A percentile compares a stretch with the other conserved stretches of the same genome.
phyloP scores from a whole-genome alignment of 1,140 invertebrate species.

The Eriocheir sinensis region DNA sequence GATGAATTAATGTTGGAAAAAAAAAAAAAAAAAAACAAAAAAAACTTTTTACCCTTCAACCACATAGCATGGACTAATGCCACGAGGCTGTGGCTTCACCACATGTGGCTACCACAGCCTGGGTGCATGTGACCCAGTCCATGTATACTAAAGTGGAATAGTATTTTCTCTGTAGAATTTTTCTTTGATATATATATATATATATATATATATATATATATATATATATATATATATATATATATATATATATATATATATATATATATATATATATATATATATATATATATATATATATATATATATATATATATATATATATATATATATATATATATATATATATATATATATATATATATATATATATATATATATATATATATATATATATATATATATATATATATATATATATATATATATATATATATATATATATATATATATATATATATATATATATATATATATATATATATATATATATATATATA shows the following conservation, averaged over 20 bases:
- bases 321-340: slow-evolving; percentile 45
- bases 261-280: slow-evolving; percentile 31
- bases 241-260: slow-evolving; percentile 32
- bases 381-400: slow-evolving; percentile 28
- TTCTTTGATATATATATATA: slow-evolving; percentile 47
- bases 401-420: slow-evolving; percentile 52
- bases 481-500: not conserved
- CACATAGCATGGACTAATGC: no score
- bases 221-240: slow-evolving; percentile 48
- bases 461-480: not conserved
- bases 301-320: slow-evolving; percentile 31
- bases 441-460: not conserved
- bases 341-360: slow-evolving; percentile 54
- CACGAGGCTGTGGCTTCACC: no score
- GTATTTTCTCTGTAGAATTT: not conserved
- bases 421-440: not conserved
- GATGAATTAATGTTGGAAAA: no score
- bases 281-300: slow-evolving; percentile 46
- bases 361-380: slow-evolving; percentile 46
- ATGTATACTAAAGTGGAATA: not conserved
- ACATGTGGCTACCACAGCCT: not conserved
- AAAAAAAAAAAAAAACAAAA: no score
- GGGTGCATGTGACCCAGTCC: not conserved
- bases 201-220: slow-evolving; percentile 60
- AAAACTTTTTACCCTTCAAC: no score